A percentile compares a stretch with the other conserved stretches of the same genome.
Evolutionary conservation across 2,888 invertebrate species (phyloP).

Genomic region (Hemaris fuciformis): DNA sequence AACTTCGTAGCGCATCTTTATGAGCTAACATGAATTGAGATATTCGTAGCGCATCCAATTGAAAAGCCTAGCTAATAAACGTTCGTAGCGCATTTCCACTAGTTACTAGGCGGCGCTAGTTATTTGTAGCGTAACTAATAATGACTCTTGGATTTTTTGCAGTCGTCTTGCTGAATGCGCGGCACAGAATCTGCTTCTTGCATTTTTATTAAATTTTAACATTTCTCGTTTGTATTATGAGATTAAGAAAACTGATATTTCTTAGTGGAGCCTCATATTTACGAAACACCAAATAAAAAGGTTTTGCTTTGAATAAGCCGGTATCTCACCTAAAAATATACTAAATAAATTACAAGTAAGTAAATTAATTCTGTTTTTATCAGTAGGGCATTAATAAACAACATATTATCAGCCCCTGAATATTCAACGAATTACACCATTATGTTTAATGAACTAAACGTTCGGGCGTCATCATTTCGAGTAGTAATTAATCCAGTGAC

Average conservation of each 20-base stretch:
- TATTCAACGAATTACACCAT: not conserved
- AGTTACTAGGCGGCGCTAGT: conserved; percentile 3
- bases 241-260: conserved; percentile 4
- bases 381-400: not conserved
- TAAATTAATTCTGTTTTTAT: not conserved
- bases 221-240: conserved; percentile 6
- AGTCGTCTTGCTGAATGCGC: not conserved
- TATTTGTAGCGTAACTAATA: conserved; percentile 10
- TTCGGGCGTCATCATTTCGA: not conserved
- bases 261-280: not conserved
- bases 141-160: conserved; percentile 6
- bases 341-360: not conserved
- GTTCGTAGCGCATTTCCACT: conserved; percentile 3
- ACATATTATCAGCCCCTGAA: not conserved
- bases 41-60: conserved; percentile 8
- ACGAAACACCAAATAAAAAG: not conserved
- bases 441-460: not conserved
- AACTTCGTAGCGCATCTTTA: not conserved
- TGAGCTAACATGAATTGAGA: not conserved
- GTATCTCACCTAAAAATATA: not conserved
- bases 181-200: conserved; percentile 1
- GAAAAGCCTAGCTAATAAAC: conserved; percentile 8
- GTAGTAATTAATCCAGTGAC: conserved; percentile 8
- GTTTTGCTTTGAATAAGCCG: not conserved
- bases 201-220: conserved; percentile 7